Evolutionary conservation across 2,797 vertebrate genomes (phyloP).

Genomic region (Poeciliopsis paucimaculata): DNA sequence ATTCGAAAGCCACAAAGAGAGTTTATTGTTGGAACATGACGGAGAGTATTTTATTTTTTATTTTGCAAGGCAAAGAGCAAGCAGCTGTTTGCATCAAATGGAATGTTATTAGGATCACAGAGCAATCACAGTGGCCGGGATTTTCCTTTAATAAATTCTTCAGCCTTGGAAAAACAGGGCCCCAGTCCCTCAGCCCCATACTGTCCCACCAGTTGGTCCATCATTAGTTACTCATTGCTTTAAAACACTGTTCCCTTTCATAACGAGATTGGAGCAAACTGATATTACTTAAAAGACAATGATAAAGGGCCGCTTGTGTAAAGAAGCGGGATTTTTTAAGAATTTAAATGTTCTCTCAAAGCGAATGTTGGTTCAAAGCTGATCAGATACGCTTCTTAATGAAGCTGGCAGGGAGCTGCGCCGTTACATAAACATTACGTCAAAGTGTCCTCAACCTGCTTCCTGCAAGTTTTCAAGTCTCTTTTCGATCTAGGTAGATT

Average conservation of each 20-base stretch:
- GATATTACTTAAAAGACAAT: not conserved
- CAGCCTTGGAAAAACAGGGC: constrained; percentile 27
- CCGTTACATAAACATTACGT: constrained; percentile 52
- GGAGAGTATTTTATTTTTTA: not conserved
- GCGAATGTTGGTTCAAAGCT: constrained; percentile 23
- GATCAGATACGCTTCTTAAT: constrained; percentile 31
- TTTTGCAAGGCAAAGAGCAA: constrained; percentile 4
- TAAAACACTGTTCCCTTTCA: constrained; percentile 7
- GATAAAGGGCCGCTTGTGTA: not conserved
- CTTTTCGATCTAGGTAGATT: constrained; percentile 40
- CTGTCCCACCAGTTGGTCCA: constrained; percentile 19
- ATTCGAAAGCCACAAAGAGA: not conserved
- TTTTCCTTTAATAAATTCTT: constrained; percentile 49
- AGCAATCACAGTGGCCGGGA: constrained; percentile 15
- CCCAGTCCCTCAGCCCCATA: constrained; percentile 16
- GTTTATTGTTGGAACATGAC: not conserved
- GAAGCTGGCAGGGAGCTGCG: constrained; percentile 33
- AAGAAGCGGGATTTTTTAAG: constrained; percentile 1
- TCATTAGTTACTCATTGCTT: constrained; percentile 8
- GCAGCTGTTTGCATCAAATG: constrained; percentile 12
- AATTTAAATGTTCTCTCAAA: constrained; percentile 24
- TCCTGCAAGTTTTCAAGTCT: constrained; percentile 17
- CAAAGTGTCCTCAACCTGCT: constrained; percentile 13
- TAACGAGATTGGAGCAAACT: not conserved
- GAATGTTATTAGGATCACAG: constrained; percentile 24